Conservation (phyloP, 2,797 vertebrate species). For the Gymnodraco acuticeps region DNA sequence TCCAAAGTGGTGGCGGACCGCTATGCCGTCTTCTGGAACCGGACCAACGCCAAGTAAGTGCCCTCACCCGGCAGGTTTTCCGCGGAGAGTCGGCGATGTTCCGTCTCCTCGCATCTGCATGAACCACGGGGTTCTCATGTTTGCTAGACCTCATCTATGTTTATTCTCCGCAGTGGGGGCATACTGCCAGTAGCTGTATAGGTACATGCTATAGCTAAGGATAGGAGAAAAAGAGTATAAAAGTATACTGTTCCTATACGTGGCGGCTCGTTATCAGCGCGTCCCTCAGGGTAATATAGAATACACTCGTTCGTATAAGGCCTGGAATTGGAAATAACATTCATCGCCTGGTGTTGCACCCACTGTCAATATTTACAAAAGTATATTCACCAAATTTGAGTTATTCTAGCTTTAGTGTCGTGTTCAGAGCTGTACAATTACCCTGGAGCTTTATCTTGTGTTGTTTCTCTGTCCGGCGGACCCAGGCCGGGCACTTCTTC, state of each 20-base stretch:
- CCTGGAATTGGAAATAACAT: conserved; percentile 12
- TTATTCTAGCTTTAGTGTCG: neutral
- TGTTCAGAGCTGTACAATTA: neutral
- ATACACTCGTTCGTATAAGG: conserved; percentile 52
- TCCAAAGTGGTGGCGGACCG: conserved; percentile 98
- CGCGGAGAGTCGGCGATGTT: conserved; percentile 43
- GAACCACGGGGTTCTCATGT: conserved; percentile 27
- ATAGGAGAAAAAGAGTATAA: conserved; percentile 2
- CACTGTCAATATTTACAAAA: conserved; percentile 2
- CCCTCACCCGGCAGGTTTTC: conserved; percentile 37
- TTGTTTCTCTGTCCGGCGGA: conserved; percentile 15
- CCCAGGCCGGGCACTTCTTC: conserved; percentile 13
- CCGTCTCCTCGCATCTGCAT: conserved; percentile 30
- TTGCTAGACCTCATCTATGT: conserved; percentile 46
- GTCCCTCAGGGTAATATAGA: conserved; percentile 15
- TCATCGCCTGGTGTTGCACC: neutral
- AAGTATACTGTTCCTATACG: conserved; percentile 15
- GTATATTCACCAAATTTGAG: neutral
- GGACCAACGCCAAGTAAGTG: conserved; percentile 96
- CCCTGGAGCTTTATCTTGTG: conserved; percentile 14
- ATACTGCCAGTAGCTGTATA: conserved; percentile 53
- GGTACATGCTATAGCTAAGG: conserved; percentile 18
- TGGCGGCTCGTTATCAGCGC: conserved; percentile 30
- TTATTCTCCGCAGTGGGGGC: conserved; percentile 69
- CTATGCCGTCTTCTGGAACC: conserved; percentile 99